Evolutionary conservation across 2,797 vertebrate genomes (phyloP), one percentile per base, ranked within the genome.

Genomic region (Gallinago stenura): DNA sequence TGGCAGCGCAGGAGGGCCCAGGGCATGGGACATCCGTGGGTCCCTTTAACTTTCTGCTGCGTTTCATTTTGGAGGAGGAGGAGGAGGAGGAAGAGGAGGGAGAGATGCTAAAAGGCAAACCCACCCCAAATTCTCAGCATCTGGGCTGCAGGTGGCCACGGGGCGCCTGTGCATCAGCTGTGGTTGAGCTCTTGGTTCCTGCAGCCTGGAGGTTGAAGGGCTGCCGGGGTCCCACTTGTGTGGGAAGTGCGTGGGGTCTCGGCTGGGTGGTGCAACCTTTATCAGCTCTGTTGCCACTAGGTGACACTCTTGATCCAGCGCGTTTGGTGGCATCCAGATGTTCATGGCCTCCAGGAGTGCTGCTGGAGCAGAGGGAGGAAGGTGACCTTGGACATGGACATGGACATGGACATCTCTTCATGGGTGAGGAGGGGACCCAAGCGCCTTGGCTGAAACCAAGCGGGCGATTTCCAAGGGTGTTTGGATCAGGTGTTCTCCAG

Each of bases 261-360:
- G 2, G 37, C 0, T 51, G 56, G 18, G n/a, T 31, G 57, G 0
- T 3, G 7, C 39, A 2, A 30, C 45, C 81, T 51, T 53, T 16
- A 0, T 10, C 33, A 2, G 68, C 62, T 35, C 51, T 51, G 37
- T 7, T 9, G 83, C 94, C 96, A 4, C 94, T 87, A 95, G 96
- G 89, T 95, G 97, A 57, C 89, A 83, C 90, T 68, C 71, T 88
- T 2, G 89, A 21, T 56, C 80, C 81, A 60, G 73, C 18, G 2
- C 1, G 9, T 11, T 43, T 43, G 5, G 3, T 3, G 64, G 51
- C 85, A 8, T 17, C 75, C 90, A 41, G 79, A 24, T n/a, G 60
- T 21, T 30, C 21, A 0, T 2, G 22, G 57, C 8, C 39, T 37
- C 43, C 16, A 25, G 68, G 51, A 61, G 14, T 0, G 50, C 79